Evolutionary conservation across 2,113 vertebrate species (phyloP).

Genomic region (Lepisosteus osseus): DNA sequence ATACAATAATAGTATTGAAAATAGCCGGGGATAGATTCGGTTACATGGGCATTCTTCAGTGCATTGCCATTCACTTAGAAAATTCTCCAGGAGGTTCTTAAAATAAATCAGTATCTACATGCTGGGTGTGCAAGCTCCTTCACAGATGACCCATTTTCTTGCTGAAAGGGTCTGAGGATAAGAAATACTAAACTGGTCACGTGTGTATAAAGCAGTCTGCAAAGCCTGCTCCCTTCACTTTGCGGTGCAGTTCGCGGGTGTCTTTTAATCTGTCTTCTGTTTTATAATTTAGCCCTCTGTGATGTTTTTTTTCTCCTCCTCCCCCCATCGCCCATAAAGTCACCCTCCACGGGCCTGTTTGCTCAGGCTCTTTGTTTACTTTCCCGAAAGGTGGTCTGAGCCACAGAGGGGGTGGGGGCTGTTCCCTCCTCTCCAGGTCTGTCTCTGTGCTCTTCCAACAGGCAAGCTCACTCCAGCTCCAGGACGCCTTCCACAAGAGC

Average conservation of each 20-base stretch:
- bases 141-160: slow-evolving; percentile 67
- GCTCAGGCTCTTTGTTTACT: slow-evolving; percentile 54
- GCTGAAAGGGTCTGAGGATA: slow-evolving; percentile 55
- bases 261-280: slow-evolving; percentile 36
- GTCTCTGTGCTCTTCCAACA: slow-evolving; percentile 21
- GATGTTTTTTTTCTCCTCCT: slow-evolving; percentile 5
- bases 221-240: slow-evolving; percentile 51
- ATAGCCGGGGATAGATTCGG: slow-evolving; percentile 39
- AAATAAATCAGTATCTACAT: slow-evolving; percentile 64
- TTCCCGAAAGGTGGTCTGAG: slow-evolving; percentile 39
- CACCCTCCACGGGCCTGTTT: slow-evolving; percentile 22
- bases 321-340: slow-evolving; percentile 15
- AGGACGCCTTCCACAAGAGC: not conserved
- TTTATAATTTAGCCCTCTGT: slow-evolving; percentile 39
- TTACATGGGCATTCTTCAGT: slow-evolving; percentile 40
- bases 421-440: slow-evolving; percentile 21
- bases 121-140: slow-evolving; percentile 61
- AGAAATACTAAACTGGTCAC: slow-evolving; percentile 35
- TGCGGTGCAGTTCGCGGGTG: slow-evolving; percentile 42
- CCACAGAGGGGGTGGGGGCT: slow-evolving; percentile 34
- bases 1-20: not conserved
- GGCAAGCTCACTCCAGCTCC: slow-evolving; percentile 7
- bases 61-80: slow-evolving; percentile 46
- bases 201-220: slow-evolving; percentile 56
- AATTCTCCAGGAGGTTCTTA: slow-evolving; percentile 58